phyloP scores from a whole-genome alignment of 2,797 vertebrate species.

The Helicolenus hilgendorfi region DNA sequence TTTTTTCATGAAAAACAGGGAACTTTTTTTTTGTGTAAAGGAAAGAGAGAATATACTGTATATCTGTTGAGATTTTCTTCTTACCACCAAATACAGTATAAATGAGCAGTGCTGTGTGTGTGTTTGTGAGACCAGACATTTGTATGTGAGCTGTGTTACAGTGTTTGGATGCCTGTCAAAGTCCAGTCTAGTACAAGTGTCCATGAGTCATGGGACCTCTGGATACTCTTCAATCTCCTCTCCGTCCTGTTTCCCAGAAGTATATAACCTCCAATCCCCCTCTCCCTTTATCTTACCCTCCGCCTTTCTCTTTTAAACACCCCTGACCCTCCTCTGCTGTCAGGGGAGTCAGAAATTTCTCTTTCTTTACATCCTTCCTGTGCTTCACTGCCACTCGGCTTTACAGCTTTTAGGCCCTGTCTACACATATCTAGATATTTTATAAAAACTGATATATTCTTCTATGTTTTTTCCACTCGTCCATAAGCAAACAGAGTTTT shows the following conservation, averaged over 20 bases:
- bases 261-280: background rate
- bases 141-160: slow-evolving; percentile 27
- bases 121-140: slow-evolving; percentile 18
- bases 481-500: background rate
- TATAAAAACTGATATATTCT: background rate
- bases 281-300: slow-evolving; percentile 25
- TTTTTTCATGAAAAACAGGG: slow-evolving; percentile 24
- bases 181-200: slow-evolving; percentile 25
- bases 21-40: slow-evolving; percentile 36
- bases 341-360: slow-evolving; percentile 20
- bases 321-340: slow-evolving; percentile 61
- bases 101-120: slow-evolving; percentile 18
- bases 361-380: slow-evolving; percentile 8
- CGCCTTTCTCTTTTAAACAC: slow-evolving; percentile 27
- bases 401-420: slow-evolving; percentile 14
- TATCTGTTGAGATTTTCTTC: background rate
- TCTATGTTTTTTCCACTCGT: background rate
- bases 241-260: slow-evolving; percentile 36
- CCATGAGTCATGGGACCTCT: slow-evolving; percentile 61
- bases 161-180: slow-evolving; percentile 45
- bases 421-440: background rate
- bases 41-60: background rate
- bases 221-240: slow-evolving; percentile 43
- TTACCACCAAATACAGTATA: background rate
- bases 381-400: slow-evolving; percentile 15